Base-by-base conservation (phyloP, 2,888 invertebrate species). In the Eubasilissa splendida region DNA sequence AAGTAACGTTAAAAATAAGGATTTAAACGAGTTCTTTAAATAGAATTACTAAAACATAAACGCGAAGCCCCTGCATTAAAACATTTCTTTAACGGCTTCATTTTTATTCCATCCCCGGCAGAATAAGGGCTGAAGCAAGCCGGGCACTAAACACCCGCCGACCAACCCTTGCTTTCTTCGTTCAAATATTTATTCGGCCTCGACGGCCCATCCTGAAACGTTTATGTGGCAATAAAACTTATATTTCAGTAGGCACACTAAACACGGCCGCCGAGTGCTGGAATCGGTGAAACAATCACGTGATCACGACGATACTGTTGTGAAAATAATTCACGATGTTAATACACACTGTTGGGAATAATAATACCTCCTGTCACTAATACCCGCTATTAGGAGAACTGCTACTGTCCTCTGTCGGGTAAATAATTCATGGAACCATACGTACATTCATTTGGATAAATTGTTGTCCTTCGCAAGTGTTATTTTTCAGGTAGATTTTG, bases 131-230 rank as follows among this genome's bases (percentile, higher is more conserved):
- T 50, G 8, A 10, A 66, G 9, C 65, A 50, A n/a, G 12, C 66
- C 54, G 14, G 9, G 54, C 54, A 33, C 22, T 54, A 71, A 71
- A 74, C 59, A 50, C 50, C 22, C n/a, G 0, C 56, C 31, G 54
- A 2, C 14, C 59, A 54, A 7, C 14, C 59, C 50, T 52, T n/a
- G 8, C 14, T 50, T 53, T 68, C 31, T 4, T 59, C 42, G 1
- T 33, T 77, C 70, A 70, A 77, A 77, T 70, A 70, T 77, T 77
- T 70, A 77, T 22, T 31, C 70, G n/a, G 12, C 8, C 42, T 14
- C 58, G 54, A 42, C 53, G 14, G 10, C 31, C 14, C 58, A 54
- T 76, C 76, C 60, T 9, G 3, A 50, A 52, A 11, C 76, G 56
- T 76, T 76, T 76, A 76, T 56, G 65, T 53, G 22, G 76, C 42